Percentiles rank a stretch among this genome's conserved stretches.
phyloP scores from a whole-genome alignment of 2,888 invertebrate species.

The Synanthedon myopaeformis region DNA sequence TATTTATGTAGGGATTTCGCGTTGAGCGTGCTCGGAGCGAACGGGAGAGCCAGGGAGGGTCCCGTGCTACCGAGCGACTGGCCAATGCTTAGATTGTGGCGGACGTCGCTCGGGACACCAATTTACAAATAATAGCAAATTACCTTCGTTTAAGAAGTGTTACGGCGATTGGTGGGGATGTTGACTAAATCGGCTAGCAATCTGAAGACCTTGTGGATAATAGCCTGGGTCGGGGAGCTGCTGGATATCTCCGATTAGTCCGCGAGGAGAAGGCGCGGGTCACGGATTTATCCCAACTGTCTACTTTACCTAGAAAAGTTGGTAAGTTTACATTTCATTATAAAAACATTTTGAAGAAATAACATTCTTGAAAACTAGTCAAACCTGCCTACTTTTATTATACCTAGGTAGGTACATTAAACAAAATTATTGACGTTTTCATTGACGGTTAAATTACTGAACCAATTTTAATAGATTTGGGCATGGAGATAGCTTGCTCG shows the following conservation, averaged over 20 bases:
- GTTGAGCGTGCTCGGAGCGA: conserved; percentile 26
- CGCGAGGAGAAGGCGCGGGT: conserved; percentile 26
- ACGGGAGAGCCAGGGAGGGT: conserved; percentile 43
- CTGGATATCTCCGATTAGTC: conserved; percentile 36
- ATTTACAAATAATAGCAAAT: conserved; percentile 70
- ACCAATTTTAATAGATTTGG: too few relatives aligned
- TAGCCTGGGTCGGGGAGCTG: conserved; percentile 48
- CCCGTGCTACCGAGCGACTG: conserved; percentile 58
- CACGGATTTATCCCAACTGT: conserved; percentile 18
- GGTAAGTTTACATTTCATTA: conserved; percentile 4
- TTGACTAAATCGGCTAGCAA: conserved; percentile 62
- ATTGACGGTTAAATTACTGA: too few relatives aligned
- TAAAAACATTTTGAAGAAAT: too few relatives aligned
- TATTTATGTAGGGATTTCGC: conserved; percentile 48
- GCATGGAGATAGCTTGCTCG: too few relatives aligned
- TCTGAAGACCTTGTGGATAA: conserved; percentile 65
- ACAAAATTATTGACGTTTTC: too few relatives aligned
- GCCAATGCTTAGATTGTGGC: conserved; percentile 38
- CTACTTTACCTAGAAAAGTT: background rate
- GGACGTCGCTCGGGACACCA: conserved; percentile 59
- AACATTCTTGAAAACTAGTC: too few relatives aligned
- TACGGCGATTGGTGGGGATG: conserved; percentile 66
- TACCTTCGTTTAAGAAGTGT: conserved; percentile 70
- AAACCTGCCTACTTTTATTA: too few relatives aligned
- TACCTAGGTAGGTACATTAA: too few relatives aligned